phyloP scores from a whole-genome alignment of 2,113 vertebrate genomes.

The Capra hircus region DNA sequence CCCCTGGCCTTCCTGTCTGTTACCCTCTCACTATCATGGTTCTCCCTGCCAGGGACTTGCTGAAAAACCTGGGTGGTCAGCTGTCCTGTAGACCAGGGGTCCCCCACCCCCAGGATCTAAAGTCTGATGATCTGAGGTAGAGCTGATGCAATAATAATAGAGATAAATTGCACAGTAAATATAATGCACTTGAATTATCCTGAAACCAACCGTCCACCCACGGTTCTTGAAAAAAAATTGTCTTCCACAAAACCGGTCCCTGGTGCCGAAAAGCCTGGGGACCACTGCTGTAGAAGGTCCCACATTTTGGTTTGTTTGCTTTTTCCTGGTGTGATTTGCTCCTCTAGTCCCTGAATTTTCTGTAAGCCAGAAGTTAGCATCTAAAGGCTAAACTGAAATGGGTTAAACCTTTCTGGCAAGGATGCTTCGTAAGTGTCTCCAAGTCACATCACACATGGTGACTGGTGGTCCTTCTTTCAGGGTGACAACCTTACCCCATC shows the following conservation, averaged over 20 bases:
- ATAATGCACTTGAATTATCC: not conserved
- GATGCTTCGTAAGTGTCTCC: not conserved
- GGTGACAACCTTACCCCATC: not conserved
- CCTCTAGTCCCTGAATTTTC: not conserved
- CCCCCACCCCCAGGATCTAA: not conserved
- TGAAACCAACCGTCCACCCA: not conserved
- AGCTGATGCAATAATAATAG: not conserved
- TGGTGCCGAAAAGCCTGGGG: not conserved
- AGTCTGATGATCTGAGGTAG: not conserved
- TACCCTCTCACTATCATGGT: not conserved
- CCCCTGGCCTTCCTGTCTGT: not conserved
- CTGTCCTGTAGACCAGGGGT: not conserved
- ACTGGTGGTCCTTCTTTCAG: not conserved
- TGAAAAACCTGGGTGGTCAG: not conserved
- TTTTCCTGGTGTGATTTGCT: not conserved
- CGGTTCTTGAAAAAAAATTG: accelerated
- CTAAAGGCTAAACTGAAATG: not conserved
- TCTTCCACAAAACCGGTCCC: not conserved
- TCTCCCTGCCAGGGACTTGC: not conserved
- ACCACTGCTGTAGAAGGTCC: not conserved
- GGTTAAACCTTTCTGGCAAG: not conserved
- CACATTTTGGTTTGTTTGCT: not conserved
- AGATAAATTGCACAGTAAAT: not conserved
- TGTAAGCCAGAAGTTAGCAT: not conserved
- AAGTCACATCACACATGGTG: not conserved